These are phyloP conservation scores for Lanius collurio DNA, from an alignment of 2,113 vertebrate genomes.

Conservation along the genomic window DNA sequence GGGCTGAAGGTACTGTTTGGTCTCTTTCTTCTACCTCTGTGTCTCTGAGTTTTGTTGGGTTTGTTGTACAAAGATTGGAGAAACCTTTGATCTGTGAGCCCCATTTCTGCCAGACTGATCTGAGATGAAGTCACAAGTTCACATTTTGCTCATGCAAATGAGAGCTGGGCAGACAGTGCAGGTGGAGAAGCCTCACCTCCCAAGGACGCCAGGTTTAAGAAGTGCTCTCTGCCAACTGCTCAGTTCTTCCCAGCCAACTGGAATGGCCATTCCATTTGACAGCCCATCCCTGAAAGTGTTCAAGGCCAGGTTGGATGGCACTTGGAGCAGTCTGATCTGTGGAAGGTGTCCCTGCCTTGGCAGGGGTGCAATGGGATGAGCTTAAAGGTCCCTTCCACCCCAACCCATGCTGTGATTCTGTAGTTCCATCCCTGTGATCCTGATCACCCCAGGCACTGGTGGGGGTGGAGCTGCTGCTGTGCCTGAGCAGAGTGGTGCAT, in stretches of 20 bases:
- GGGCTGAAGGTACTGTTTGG: background rate
- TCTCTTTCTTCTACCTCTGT: background rate
- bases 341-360: background rate
- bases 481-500: background rate
- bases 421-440: background rate
- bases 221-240: background rate
- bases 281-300: background rate
- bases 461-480: background rate
- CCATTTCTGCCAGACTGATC: background rate
- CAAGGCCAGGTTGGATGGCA: rapidly evolving
- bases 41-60: background rate
- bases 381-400: background rate
- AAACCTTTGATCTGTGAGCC: background rate
- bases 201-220: background rate
- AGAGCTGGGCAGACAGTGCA: background rate
- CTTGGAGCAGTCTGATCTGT: background rate
- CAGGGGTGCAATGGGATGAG: background rate
- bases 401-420: background rate
- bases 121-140: background rate
- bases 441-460: background rate
- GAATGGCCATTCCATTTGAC: background rate
- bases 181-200: background rate
- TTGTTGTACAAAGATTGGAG: background rate
- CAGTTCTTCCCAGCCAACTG: background rate
- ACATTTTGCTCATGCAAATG: background rate